These are phyloP conservation scores for Mola mola DNA, from an alignment of 2,113 vertebrate genomes.

Conservation along the genomic window DNA sequence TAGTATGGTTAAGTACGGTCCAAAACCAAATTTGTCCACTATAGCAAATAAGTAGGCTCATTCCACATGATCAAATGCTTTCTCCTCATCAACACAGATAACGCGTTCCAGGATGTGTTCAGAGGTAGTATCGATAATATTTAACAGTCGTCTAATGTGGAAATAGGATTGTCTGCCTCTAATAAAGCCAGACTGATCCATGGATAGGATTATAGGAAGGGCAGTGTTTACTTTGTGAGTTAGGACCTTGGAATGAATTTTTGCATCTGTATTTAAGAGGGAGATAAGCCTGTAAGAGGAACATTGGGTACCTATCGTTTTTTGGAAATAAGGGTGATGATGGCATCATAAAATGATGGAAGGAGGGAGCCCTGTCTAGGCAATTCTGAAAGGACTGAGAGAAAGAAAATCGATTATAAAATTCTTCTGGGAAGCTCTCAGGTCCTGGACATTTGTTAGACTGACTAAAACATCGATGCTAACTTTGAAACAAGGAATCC, in stretches of 20 bases:
- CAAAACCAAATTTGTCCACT: background rate
- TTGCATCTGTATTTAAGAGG: background rate
- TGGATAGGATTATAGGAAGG: background rate
- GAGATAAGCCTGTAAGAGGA: conserved; percentile 15
- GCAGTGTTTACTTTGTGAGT: background rate
- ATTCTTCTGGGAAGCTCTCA: background rate
- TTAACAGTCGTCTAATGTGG: background rate
- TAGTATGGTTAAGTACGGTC: no score
- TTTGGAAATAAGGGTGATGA: background rate
- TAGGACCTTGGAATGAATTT: background rate
- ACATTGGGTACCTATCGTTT: conserved; percentile 6
- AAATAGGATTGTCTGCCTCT: background rate
- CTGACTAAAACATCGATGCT: no score
- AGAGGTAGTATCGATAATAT: background rate
- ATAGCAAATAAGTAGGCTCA: background rate
- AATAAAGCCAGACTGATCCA: background rate
- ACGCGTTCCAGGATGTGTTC: background rate
- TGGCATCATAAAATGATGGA: background rate
- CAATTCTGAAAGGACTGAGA: background rate
- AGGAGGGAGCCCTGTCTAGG: background rate
- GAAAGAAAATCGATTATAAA: background rate
- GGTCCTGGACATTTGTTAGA: background rate
- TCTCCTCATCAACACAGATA: background rate
- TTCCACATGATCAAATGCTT: background rate
- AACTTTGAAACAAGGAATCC: no score